Base-by-base conservation (phyloP, 2,797 vertebrate genomes). In the Pseudomugil tenellus region DNA sequence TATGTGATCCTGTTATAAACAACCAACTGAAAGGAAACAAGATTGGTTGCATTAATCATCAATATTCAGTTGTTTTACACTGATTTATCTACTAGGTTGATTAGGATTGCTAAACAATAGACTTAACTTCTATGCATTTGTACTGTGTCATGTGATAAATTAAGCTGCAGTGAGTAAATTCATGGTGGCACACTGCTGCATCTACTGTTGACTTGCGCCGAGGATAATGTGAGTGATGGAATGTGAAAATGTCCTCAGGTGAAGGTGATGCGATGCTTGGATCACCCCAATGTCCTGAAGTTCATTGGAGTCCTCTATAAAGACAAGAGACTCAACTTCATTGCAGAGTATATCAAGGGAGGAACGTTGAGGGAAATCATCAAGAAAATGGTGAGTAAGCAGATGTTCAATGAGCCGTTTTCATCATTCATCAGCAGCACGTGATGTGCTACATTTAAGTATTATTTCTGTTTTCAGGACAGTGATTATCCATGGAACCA, bases 291-390 rank as follows among this genome's bases (percentile, higher is more conserved):
- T 0, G 97, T 99, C 68, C 96, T 99, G 54, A 96, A 93, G 90
- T 99, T 99, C 87, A 99, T 99, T 0, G 98, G 98, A 0, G 97
- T 99, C 61, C 96, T 99, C 56, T 99, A 98, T 86, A 99, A 99
- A 81, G 98, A 99, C 92, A 98, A 98, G 90, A 93, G 98, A 65
- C 94, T 99, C 76, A 99, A 99, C 91, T 98, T 99, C 91, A 98
- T 99, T 62, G 95, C 98, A 0, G 98, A 99, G 89, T 99, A 99
- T 91, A 99, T 99, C 84, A 96, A 96, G 81, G 98, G 97, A 0
- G 98, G 98, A 67, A 99, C 98, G 0, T 90, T 99, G 63, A 94
- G 97, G 41, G 91, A 96, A 66, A 95, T 96, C 90, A 99, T 99
- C 87, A 98, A 97, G 87, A 95, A 88, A 91, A 99, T 99, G 97